Percentiles rank a stretch among this genome's conserved stretches.
Evolutionary conservation across 2,888 invertebrate genomes (phyloP).

Genomic region (Scaptomyza polygonia): DNA sequence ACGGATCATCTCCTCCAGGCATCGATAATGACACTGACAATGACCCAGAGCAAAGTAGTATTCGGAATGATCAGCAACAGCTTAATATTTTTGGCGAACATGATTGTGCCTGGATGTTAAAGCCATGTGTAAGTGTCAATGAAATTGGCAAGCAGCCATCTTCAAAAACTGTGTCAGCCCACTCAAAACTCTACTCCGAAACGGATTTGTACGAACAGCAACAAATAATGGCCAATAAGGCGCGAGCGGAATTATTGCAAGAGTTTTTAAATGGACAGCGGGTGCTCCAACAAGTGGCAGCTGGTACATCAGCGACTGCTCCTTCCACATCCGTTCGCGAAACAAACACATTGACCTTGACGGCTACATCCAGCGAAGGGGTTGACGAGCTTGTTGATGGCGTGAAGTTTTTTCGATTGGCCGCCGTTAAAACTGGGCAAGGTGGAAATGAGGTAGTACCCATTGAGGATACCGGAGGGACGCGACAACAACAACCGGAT

Average conservation of each 20-base stretch:
- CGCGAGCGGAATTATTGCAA: slow-evolving; percentile 69
- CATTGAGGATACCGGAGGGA: slow-evolving; percentile 81
- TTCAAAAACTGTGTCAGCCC: not conserved
- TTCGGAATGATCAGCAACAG: slow-evolving; percentile 24
- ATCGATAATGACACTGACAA: not conserved
- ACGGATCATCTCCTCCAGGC: not conserved
- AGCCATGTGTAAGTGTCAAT: not conserved
- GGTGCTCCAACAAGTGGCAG: slow-evolving; percentile 55
- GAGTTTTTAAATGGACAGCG: slow-evolving; percentile 70
- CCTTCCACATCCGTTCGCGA: not conserved
- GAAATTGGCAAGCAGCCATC: not conserved
- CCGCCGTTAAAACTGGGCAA: slow-evolving; percentile 77
- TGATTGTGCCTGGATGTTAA: slow-evolving; percentile 14
- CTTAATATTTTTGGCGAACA: slow-evolving; percentile 5
- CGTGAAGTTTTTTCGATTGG: slow-evolving; percentile 82
- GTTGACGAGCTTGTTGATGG: slow-evolving; percentile 43
- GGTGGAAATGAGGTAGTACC: slow-evolving; percentile 74
- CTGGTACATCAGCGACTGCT: slow-evolving; percentile 23
- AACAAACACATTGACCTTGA: slow-evolving; percentile 1
- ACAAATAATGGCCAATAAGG: slow-evolving; percentile 70
- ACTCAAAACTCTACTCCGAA: slow-evolving; percentile 55
- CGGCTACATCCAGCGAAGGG: slow-evolving; percentile 12
- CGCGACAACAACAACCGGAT: slow-evolving; percentile 6
- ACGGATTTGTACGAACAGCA: slow-evolving; percentile 74
- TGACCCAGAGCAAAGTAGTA: slow-evolving; percentile 1